These are phyloP conservation scores for Tangara arthus DNA, from an alignment of 2,797 vertebrate genomes.

Conservation along the genomic window DNA sequence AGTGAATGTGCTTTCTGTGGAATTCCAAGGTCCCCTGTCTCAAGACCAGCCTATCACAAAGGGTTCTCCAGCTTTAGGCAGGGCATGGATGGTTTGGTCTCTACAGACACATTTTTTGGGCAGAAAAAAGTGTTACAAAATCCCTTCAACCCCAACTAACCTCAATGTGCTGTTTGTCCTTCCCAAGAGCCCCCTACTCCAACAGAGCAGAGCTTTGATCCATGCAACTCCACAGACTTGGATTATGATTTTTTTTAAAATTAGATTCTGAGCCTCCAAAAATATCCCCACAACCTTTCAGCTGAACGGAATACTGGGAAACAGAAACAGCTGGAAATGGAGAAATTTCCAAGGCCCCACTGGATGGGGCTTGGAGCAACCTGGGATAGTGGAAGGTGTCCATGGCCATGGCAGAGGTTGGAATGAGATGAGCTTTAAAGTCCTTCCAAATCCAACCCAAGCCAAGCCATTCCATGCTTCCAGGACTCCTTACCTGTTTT, in stretches of 20 bases:
- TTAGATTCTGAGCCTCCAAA: background rate
- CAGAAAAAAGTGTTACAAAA: background rate
- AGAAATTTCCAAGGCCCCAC: background rate
- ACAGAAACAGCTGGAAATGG: background rate
- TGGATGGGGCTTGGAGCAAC: background rate
- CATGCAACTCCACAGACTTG: background rate
- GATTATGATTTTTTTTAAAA: background rate
- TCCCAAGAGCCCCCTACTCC: background rate
- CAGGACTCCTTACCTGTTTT: conserved; percentile 84
- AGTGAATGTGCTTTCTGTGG: background rate
- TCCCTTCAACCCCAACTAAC: background rate
- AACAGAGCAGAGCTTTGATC: background rate
- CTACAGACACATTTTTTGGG: background rate
- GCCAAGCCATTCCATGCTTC: background rate
- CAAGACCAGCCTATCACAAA: background rate
- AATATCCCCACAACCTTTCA: background rate
- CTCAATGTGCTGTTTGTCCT: background rate
- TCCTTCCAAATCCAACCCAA: background rate
- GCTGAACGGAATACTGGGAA: accelerated
- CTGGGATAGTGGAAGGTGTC: background rate
- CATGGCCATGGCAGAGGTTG: background rate
- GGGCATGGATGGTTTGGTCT: background rate
- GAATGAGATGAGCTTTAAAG: background rate
- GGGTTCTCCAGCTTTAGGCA: background rate
- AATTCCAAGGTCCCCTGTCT: background rate